Base-by-base conservation (phyloP, 2,797 vertebrate genomes). In the Coreius guichenoti region DNA sequence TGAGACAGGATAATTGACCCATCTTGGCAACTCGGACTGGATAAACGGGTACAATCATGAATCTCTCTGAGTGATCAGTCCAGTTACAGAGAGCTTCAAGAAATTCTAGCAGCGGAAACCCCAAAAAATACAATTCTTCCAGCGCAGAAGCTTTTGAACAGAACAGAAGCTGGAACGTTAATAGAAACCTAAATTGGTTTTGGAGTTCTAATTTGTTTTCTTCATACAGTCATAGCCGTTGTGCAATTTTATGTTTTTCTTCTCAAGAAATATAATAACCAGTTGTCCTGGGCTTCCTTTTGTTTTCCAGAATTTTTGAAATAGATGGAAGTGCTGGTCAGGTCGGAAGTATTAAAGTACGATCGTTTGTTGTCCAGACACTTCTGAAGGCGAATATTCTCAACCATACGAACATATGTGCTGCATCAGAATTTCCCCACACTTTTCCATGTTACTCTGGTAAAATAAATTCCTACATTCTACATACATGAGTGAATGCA, bases 1-100 rank as follows among this genome's bases (percentile, higher is more conserved):
- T 31, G 56, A 16, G 70, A 51, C 61, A 47, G 77, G 77, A 85
- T 85, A 87, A 87, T 78, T 78, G 74, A 82, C 69, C 80, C 29
- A 65, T 45, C 61, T 45, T 81, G 21, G 69, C 21, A 13, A 49
- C 21, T 36, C 47, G 1, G 17, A 77, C n/a, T 29, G 29, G 36
- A 82, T 49, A 76, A 36, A 82, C 73, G 63, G 49, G 36, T 80
- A 65, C 51, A 45, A 79, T 86, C 75, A 51, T 73, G 33, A 26
- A 73, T 39, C 70, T 54, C 54, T 65, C 7, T 43, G 70, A 33
- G 70, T 5, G 21, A 65, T 65, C 29, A 17, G 23, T 75, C 47
- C 29, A 26, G 33, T 17, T 73, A 29, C 26, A 80, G 77, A 70
- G 39, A 45, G 39, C 65, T 81, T 56, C 47, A 69, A n/a, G 14